phyloP scores from a whole-genome alignment of 2,113 vertebrate species.

The Axis porcinus region DNA sequence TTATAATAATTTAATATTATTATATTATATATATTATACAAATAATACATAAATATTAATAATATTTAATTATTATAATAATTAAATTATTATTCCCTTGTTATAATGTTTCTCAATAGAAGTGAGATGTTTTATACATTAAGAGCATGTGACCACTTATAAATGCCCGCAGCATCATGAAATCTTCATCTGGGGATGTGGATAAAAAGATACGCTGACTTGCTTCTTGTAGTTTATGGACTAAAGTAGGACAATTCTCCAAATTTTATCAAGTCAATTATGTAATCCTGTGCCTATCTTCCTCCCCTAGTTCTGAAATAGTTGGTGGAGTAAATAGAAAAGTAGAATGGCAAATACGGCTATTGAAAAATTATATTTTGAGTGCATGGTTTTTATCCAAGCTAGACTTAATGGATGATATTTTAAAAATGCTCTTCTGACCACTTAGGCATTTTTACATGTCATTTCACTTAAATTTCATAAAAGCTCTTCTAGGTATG shows the following conservation, averaged over 20 bases:
- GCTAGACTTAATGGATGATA: not conserved
- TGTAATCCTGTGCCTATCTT: not conserved
- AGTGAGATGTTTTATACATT: not conserved
- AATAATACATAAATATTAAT: too few species aligned
- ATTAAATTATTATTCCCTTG: not conserved
- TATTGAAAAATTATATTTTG: not conserved
- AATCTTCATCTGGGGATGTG: not conserved
- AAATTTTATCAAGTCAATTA: not conserved
- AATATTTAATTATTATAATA: not conserved
- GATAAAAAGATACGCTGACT: fast-evolving
- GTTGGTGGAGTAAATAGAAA: not conserved
- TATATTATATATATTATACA: too few species aligned
- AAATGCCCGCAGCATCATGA: not conserved
- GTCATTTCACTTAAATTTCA: not conserved
- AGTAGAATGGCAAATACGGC: not conserved
- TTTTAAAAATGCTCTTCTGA: not conserved
- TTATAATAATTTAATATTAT: too few species aligned
- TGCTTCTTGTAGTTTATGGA: not conserved
- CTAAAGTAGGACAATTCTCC: not conserved
- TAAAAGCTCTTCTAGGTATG: not conserved
- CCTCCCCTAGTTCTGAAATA: not conserved
- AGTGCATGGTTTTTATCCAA: not conserved
- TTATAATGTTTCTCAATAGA: not conserved
- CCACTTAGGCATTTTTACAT: not conserved
- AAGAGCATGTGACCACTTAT: not conserved